Conservation (phyloP, 2,113 vertebrate genomes). For the Calyptomena viridis region DNA sequence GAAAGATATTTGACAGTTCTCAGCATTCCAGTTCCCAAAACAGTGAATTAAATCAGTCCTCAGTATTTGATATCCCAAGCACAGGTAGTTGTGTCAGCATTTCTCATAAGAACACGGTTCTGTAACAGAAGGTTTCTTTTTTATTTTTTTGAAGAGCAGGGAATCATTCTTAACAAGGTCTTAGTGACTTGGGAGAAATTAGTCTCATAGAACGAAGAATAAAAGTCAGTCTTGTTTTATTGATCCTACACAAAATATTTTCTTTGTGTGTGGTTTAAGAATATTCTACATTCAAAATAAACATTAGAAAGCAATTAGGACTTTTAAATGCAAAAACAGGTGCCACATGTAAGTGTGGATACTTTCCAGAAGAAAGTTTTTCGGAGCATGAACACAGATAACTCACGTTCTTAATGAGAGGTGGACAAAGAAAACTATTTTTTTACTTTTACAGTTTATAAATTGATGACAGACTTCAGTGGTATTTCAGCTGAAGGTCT, state of each 20-base stretch:
- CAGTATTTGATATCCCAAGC: neutral
- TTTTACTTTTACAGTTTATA: neutral
- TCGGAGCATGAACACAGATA: neutral
- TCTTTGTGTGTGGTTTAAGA: neutral
- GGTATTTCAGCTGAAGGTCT: neutral
- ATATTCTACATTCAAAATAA: neutral
- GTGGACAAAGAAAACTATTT: neutral
- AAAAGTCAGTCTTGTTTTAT: neutral
- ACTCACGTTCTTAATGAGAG: neutral
- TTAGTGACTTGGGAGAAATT: neutral
- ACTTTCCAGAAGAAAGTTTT: neutral
- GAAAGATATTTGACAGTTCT: neutral
- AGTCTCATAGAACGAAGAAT: neutral
- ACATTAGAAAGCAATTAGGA: neutral
- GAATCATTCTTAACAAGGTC: neutral
- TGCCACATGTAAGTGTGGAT: fast-evolving
- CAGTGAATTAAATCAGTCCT: neutral
- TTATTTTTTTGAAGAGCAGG: neutral
- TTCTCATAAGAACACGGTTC: neutral
- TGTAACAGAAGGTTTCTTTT: neutral
- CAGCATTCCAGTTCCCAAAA: neutral
- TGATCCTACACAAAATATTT: neutral
- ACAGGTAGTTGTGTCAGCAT: neutral
- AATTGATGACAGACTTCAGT: neutral
- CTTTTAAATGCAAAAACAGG: neutral